Base-by-base conservation (phyloP, 2,888 invertebrate genomes). In the Dynastes hyllus region DNA sequence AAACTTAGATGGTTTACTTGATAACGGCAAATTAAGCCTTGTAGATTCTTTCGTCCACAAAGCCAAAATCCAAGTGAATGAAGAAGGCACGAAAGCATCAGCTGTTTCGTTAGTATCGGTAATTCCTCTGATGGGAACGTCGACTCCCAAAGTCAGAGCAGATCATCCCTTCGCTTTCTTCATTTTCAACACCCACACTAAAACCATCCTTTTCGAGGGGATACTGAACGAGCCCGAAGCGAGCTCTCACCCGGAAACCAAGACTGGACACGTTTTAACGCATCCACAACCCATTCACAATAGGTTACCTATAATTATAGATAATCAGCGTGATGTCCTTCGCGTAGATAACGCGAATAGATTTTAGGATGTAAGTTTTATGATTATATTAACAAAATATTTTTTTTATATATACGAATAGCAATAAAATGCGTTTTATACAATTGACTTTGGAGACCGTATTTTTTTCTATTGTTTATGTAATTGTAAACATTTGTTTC, bases 151-250 rank as follows among this genome's bases (percentile, higher is more conserved):
- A 67, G 87, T 94, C 78, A 88, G 88, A 1, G 91, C 91, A 0
- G 91, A 94, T 84, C 91, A 91, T 81, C 94, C 94, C 0, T 94
- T 94, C 85, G 84, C 93, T 0, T 93, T 93, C 88, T 92, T 92
- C 85, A 92, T 94, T 76, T 91, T 92, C 77, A 92, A 93, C 80
- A 90, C 90, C 22, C 84, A 87, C 8, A 88, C 90, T 0, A 91
- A 90, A 0, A 87, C 91, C 58, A 91, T 92, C 11, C 87, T 94
- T n/a, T 94, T 94, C 84, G 92, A 92, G 84, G 94, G 94, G 40
- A 91, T 92, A 66, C 78, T 85, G 27, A 84, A 85, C 69, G 55
- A 81, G 40, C 66, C 66, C 22, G 55, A 73, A 55, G 27, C n/a
- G 1, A 40, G 29, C 11, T 53, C 55, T 3, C 6, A 55, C 55